Percentiles rank a stretch among this genome's conserved stretches.
phyloP scores from a whole-genome alignment of 2,888 invertebrate genomes.

The Habrosyne pyritoides region DNA sequence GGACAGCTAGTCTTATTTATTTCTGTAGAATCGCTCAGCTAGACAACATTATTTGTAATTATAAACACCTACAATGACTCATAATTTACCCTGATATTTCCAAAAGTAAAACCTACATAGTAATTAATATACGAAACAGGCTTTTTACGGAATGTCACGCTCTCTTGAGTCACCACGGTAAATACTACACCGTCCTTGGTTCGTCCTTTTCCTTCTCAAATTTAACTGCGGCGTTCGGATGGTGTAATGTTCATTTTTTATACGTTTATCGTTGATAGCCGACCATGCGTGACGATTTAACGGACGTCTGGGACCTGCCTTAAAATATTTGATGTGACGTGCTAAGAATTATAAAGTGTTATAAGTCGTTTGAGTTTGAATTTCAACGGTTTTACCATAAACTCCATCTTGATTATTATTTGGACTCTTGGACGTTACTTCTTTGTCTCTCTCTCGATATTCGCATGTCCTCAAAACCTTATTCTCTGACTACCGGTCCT shows the following conservation, averaged over 20 bases:
- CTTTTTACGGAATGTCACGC: conserved; percentile 1
- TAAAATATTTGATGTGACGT: conserved; percentile 42
- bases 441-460: background rate
- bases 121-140: background rate
- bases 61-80: no score
- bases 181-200: conserved; percentile 49
- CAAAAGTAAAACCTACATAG: background rate
- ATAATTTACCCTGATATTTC: background rate
- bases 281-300: conserved; percentile 55
- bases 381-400: conserved; percentile 5
- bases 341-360: conserved; percentile 24
- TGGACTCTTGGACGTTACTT: no score
- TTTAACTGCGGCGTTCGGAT: conserved; percentile 23
- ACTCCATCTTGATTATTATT: no score
- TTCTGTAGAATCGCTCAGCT: no score
- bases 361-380: conserved; percentile 16
- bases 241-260: conserved; percentile 30
- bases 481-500: background rate
- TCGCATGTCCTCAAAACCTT: background rate
- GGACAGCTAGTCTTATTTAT: no score
- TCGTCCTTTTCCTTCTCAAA: conserved; percentile 51
- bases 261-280: conserved; percentile 33
- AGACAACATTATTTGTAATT: no score
- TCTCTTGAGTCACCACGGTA: conserved; percentile 39
- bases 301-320: conserved; percentile 57